Percentiles rank a stretch among this genome's conserved stretches.
phyloP scores from a whole-genome alignment of 2,888 invertebrate species.

The Sialis fuliginosa region DNA sequence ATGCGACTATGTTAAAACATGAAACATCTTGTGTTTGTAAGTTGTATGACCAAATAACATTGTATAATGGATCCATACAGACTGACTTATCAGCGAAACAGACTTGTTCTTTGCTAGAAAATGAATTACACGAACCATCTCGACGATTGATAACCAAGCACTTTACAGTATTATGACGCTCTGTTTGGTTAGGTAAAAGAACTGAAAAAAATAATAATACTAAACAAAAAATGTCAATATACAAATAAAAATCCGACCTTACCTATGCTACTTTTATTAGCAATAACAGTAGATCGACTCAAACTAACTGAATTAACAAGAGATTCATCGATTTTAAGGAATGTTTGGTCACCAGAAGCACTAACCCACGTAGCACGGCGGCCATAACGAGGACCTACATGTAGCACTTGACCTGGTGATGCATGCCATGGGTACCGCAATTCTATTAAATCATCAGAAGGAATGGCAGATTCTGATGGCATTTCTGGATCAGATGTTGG shows the following conservation, averaged over 20 bases:
- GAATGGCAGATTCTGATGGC: neutral
- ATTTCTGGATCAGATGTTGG: conserved; percentile 14
- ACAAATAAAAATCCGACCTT: neutral
- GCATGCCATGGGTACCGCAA: conserved; percentile 45
- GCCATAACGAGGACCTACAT: conserved; percentile 70
- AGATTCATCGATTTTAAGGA: conserved; percentile 78
- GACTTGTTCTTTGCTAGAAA: conserved; percentile 65
- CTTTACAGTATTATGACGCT: conserved; percentile 56
- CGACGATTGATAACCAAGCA: conserved; percentile 77
- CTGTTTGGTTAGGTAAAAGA: conserved; percentile 63
- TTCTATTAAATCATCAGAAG: conserved; percentile 9
- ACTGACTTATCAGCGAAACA: conserved; percentile 65
- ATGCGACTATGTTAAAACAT: conserved; percentile 71
- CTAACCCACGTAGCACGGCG: conserved; percentile 85
- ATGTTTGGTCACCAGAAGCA: conserved; percentile 93
- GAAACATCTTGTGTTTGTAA: conserved; percentile 44
- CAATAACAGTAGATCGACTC: conserved; percentile 73
- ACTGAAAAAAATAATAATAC: conserved; percentile 31
- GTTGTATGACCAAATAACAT: conserved; percentile 85
- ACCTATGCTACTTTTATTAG: conserved; percentile 60
- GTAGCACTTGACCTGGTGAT: conserved; percentile 56
- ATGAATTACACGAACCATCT: conserved; percentile 77
- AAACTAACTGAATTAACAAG: conserved; percentile 83
- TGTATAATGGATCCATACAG: conserved; percentile 80
- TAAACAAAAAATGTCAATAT: neutral